phyloP scores from a whole-genome alignment of 2,888 invertebrate species.

The Dasysyrphus albostriatus region DNA sequence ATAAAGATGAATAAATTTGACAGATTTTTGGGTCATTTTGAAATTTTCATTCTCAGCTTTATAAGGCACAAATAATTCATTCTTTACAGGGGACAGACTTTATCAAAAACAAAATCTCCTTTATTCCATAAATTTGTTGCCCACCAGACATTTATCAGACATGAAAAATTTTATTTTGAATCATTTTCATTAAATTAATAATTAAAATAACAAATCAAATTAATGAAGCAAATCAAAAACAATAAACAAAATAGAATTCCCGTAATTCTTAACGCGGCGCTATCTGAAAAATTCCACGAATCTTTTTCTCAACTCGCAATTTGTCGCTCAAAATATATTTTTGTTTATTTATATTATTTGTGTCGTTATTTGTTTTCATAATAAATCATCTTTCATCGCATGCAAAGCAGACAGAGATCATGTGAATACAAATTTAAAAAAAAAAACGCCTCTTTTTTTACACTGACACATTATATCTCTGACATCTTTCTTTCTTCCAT shows the following conservation, averaged over 20 bases:
- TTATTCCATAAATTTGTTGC: not conserved
- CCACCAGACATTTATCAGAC: not conserved
- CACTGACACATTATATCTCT: not conserved
- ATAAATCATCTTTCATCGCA: slow-evolving; percentile 16
- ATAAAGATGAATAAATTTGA: too few relatives aligned
- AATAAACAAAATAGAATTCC: not conserved
- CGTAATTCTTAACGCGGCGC: not conserved
- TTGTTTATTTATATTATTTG: slow-evolving; percentile 16
- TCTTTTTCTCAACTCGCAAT: not conserved
- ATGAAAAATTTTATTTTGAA: not conserved
- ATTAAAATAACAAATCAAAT: not conserved
- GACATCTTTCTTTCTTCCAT: slow-evolving; percentile 12
- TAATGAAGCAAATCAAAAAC: not conserved
- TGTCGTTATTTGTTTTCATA: slow-evolving; percentile 13
- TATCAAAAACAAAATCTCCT: not conserved
- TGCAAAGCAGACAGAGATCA: not conserved
- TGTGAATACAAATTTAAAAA: not conserved
- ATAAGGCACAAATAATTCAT: too few relatives aligned
- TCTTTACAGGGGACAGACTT: not conserved
- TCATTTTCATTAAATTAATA: not conserved
- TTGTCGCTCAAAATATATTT: slow-evolving; percentile 18
- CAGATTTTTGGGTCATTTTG: too few relatives aligned
- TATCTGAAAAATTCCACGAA: not conserved
- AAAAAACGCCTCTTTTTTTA: not conserved
- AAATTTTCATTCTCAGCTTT: too few relatives aligned